Evolutionary conservation across 2,113 vertebrate species (phyloP).

Genomic region (Embiotoca jacksoni): DNA sequence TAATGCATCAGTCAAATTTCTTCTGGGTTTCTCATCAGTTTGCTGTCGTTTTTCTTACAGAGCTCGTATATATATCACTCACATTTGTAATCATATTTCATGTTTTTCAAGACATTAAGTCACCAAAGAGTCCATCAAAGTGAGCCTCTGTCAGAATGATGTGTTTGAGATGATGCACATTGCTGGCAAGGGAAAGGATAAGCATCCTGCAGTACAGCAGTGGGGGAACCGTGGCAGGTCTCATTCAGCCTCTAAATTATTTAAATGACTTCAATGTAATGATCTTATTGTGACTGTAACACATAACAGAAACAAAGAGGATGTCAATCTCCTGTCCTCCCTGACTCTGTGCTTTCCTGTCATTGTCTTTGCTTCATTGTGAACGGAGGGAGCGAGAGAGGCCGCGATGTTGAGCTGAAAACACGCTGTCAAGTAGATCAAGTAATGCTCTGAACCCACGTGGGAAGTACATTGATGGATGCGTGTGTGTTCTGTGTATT

Average conservation of each 20-base stretch:
- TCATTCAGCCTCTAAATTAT: conserved; percentile 72
- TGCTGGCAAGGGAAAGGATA: conserved; percentile 5
- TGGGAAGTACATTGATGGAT: conserved; percentile 15
- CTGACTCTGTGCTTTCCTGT: conserved; percentile 33
- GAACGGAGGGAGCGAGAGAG: conserved; percentile 14
- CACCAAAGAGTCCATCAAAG: conserved; percentile 31
- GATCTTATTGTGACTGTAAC: conserved; percentile 51
- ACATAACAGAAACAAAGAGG: conserved; percentile 35
- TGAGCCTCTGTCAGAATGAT: conserved; percentile 33
- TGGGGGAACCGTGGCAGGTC: conserved; percentile 35
- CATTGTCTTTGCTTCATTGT: conserved; percentile 35
- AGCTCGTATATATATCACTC: neutral
- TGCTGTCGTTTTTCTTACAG: conserved; percentile 9
- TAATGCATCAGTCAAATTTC: conserved; percentile 5
- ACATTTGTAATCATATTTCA: conserved; percentile 19
- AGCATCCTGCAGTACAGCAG: conserved; percentile 7
- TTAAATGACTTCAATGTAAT: conserved; percentile 59
- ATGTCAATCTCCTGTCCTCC: conserved; percentile 41
- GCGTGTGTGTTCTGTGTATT: conserved; percentile 8
- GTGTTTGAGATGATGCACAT: conserved; percentile 23
- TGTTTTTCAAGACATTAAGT: conserved; percentile 24
- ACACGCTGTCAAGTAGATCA: conserved; percentile 53
- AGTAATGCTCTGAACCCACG: conserved; percentile 39
- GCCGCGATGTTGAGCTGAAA: conserved; percentile 16
- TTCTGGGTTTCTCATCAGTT: neutral